Base-by-base conservation (phyloP, 1,140 invertebrate species). In the Drosophila tani region DNA sequence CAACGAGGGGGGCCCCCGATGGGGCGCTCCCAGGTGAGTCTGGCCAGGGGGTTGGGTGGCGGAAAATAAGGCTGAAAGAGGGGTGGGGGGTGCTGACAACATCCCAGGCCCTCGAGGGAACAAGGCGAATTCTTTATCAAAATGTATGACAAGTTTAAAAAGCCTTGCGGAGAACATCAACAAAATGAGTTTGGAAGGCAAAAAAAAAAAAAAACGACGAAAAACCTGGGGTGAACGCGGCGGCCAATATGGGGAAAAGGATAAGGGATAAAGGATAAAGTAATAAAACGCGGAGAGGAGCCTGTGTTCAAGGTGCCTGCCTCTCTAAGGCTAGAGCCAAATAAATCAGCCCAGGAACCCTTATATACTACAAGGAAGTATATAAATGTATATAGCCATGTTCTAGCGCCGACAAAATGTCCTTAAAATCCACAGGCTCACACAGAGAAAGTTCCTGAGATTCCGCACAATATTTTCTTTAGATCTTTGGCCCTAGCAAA, bases 91-190 rank as follows among this genome's bases (percentile, higher is more conserved):
- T 87, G 80, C 77, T 88, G 81, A 78, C 83, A 75, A 66, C 62
- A 35, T 67, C 64, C 38, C 35, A 62, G 69, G 64, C 63, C 77
- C 58, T 65, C 62, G 63, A 68, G 84, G 81, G 66, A 87, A 81
- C 70, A 80, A 35, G 53, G 67, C 75, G 51, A 71, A 79, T 79
- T 78, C 76, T 79, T 71, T 84, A 87, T 83, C 84, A 83, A 79
- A 68, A 83, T 88, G 84, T 77, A 84, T 81, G 82, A 85, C 82
- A 88, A 87, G 81, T 84, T 83, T 81, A 80, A 77, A 87, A 81
- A 75, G 84, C 73, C 80, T 80, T 73, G 64, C 60, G 75, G 66
- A 74, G 67, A 84, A 65, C 71, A 84, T 81, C 79, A 80, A 63
- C 65, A 40, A 73, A 79, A 60, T 49, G 40, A 63, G 45, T 27